Base-by-base conservation (phyloP, 2,797 vertebrate species). In the Malurus splendens region DNA sequence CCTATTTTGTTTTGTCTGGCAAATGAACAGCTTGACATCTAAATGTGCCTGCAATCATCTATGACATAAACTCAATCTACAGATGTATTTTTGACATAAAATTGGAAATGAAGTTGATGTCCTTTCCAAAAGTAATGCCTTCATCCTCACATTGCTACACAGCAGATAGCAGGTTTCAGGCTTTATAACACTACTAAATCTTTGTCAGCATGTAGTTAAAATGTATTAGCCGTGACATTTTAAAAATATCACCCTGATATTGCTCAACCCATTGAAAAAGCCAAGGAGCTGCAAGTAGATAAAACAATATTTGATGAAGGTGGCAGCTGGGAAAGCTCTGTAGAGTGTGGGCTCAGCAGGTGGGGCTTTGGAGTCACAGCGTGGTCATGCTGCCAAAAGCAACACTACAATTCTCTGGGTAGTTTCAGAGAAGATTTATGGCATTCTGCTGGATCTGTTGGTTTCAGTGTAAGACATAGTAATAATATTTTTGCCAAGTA, bases 1-100 rank as follows among this genome's bases (percentile, higher is more conserved):
- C 44, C 54, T 68, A 59, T 86, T 87, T 92, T 72, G 45, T 86
- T 95, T 89, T 81, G 74, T 59, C 82, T 87, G 60, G 48, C 30
- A 68, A 86, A 36, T 14, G 33, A 78, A 15, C 7, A 27, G 20
- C 70, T 81, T 83, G 87, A 87, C 51, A 81, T 78, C 66, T 78
- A 78, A 89, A 68, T 66, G 24, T 18, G 38, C n/a, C 55, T 50
- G 64, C 71, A 76, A 51, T 92, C 77, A 82, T 64, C 82, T 73
- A 3, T 54, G 71, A 72, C 52, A 87, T 42, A 89, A 73, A 79
- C 45, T 62, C 33, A 54, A 61, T 64, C 83, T 86, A 70, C 41
- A 84, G 80, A 74, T 25, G 42, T 84, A 33, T 71, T 84, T 56
- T 67, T 89, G 64, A 86, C 71, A 71, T 30, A 71, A 84, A 79